Evolutionary conservation across 2,797 vertebrate genomes (phyloP).

Genomic region (Adrianichthys oophorus): DNA sequence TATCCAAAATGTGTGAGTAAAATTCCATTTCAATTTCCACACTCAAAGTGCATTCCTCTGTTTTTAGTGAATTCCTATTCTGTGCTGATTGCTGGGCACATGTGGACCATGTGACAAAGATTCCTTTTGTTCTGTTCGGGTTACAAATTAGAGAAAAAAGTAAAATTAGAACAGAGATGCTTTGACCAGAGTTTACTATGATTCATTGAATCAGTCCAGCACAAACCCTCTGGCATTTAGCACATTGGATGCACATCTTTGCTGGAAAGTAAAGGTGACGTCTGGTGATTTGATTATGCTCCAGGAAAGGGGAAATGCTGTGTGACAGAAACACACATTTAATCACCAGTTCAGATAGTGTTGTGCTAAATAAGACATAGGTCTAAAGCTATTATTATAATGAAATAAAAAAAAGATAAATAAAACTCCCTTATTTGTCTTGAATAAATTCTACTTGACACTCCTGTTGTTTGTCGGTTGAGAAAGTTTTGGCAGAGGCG

Average conservation of each 20-base stretch:
- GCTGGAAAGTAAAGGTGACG: constrained; percentile 50
- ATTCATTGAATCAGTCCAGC: constrained; percentile 53
- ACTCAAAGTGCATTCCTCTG: constrained; percentile 11
- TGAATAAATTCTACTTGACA: constrained; percentile 4
- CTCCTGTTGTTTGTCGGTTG: constrained; percentile 25
- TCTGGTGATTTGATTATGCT: constrained; percentile 59
- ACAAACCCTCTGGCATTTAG: constrained; percentile 51
- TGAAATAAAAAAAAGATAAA: constrained; percentile 18
- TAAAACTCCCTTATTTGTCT: constrained; percentile 4
- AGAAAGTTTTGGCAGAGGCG: constrained; percentile 48
- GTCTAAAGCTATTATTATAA: not conserved
- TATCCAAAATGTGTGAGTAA: constrained; percentile 17
- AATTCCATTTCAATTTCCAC: constrained; percentile 2
- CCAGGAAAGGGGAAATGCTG: constrained; percentile 37
- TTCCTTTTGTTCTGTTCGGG: constrained; percentile 41
- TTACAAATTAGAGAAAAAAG: constrained; percentile 20
- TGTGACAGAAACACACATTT: constrained; percentile 24
- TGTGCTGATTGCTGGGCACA: constrained; percentile 11
- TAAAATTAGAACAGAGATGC: constrained; percentile 32
- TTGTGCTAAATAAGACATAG: not conserved
- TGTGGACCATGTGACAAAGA: constrained; percentile 44
- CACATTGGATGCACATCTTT: constrained; percentile 55
- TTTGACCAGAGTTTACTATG: constrained; percentile 51
- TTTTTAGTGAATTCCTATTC: constrained; percentile 13
- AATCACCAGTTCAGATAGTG: constrained; percentile 6